A percentile compares a stretch with the other conserved stretches of the same genome.
phyloP scores from a whole-genome alignment of 2,797 vertebrate genomes.

The Gymnothorax javanicus region DNA sequence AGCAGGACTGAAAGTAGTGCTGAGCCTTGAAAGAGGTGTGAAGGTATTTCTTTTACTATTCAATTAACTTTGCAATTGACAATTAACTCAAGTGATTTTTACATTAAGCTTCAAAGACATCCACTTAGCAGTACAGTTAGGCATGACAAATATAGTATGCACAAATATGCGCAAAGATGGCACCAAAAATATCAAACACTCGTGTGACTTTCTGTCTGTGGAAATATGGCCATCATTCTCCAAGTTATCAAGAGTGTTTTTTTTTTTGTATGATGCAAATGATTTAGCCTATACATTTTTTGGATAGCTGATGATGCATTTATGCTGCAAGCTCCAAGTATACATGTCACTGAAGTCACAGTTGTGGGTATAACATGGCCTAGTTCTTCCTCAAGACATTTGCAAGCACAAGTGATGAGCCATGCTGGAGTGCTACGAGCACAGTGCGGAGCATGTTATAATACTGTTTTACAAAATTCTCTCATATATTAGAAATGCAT shows the following conservation, averaged over 20 bases:
- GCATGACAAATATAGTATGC: conserved; percentile 41
- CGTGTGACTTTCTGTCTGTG: conserved; percentile 38
- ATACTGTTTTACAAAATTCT: too few relatives aligned
- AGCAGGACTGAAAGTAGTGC: conserved; percentile 55
- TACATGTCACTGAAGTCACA: too few relatives aligned
- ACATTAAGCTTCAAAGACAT: conserved; percentile 64
- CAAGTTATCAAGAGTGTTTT: conserved; percentile 16
- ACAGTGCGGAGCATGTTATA: too few relatives aligned
- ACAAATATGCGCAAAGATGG: conserved; percentile 50
- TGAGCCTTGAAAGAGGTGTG: conserved; percentile 54
- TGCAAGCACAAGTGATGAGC: too few relatives aligned
- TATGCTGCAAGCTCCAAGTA: too few relatives aligned
- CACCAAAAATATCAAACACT: conserved; percentile 64
- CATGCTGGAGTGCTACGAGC: too few relatives aligned
- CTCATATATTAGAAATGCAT: too few relatives aligned
- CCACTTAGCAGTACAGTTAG: conserved; percentile 59
- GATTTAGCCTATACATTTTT: too few relatives aligned
- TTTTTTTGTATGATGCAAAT: neutral
- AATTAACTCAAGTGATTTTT: conserved; percentile 61
- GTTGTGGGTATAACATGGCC: too few relatives aligned
- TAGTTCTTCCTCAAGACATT: too few relatives aligned
- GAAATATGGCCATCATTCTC: conserved; percentile 22
- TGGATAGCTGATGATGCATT: too few relatives aligned
- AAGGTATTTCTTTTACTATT: conserved; percentile 40
- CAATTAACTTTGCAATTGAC: conserved; percentile 56